Evolutionary conservation across 2,888 invertebrate genomes (phyloP).

Genomic region (Macrophya annulata): DNA sequence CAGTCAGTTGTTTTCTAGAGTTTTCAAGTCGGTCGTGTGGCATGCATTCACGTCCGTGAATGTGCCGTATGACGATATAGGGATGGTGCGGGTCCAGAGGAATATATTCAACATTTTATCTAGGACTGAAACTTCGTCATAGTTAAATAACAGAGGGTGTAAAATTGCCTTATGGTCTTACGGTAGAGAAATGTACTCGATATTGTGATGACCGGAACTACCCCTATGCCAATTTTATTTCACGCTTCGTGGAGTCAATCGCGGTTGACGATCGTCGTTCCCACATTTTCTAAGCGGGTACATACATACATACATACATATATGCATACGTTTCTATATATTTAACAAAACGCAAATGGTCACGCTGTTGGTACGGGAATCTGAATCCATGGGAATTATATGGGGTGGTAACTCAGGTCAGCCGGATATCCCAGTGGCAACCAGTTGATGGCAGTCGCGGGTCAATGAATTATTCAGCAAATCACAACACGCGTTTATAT

Average conservation of each 20-base stretch:
- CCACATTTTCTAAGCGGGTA: slow-evolving; percentile 43
- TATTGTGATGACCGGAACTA: slow-evolving; percentile 20
- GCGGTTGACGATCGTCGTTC: slow-evolving; percentile 10
- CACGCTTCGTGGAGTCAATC: slow-evolving; percentile 19
- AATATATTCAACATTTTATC: neutral
- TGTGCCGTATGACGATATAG: slow-evolving; percentile 19
- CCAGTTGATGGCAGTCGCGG: slow-evolving; percentile 42
- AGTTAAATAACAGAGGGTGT: neutral
- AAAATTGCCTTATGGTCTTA: neutral
- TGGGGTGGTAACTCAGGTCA: slow-evolving; percentile 41
- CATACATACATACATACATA: neutral
- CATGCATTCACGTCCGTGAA: neutral
- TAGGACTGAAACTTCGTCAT: neutral
- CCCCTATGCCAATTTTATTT: slow-evolving; percentile 48
- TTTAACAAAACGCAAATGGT: slow-evolving; percentile 16
- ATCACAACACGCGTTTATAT: slow-evolving; percentile 50
- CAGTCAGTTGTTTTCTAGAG: slow-evolving; percentile 25
- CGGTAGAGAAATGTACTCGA: neutral
- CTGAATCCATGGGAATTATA: slow-evolving; percentile 51
- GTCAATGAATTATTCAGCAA: slow-evolving; percentile 50
- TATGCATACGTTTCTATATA: neutral
- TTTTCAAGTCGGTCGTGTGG: neutral
- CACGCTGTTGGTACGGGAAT: slow-evolving; percentile 37
- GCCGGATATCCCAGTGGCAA: slow-evolving; percentile 43
- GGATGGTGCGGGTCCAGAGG: slow-evolving; percentile 45